Evolutionary conservation across 2,797 vertebrate species (phyloP), one percentile per base, ranked within the genome.

Genomic region (Pyrrhura leucotis): DNA sequence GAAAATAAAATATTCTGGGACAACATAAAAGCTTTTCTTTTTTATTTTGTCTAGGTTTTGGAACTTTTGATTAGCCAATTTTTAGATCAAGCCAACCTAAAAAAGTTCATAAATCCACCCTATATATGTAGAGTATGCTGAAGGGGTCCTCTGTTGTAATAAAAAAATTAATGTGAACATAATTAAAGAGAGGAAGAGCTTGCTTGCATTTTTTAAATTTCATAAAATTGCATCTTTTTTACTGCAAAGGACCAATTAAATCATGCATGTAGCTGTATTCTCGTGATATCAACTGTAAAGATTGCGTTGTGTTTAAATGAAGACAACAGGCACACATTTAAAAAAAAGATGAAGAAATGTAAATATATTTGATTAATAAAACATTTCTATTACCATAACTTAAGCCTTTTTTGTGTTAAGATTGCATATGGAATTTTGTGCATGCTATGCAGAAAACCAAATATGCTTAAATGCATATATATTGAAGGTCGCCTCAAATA

Each of bases 341-440:
- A 96, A 85, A 84, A 91, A 80, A 86, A 92, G 85, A 92, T 29
- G 12, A 94, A 96, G 79, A 97, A 92, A 90, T 98, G 95, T 97
- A 97, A 97, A 97, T 97, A 97, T 93, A 96, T 97, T 97, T 97
- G 93, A 97, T 95, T 96, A 97, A 98, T 97, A 97, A 98, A 98
- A 96, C 79, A 93, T 97, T 98, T 97, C 91, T 97, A 87, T 93
- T 88, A 93, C 93, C 47, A 2, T 83, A 74, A 29, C 19, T 19
- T 81, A 85, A 90, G 59, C 10, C 31, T 89, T 83, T 74, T 71
- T 89, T 85, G 20, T 48, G 18, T 85, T 86, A 37, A 47, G 28
- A 16, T 82, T 73, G 35, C 2, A 1, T 18, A 47, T 6, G 26
- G 56, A 45, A 65, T 68, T 82, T 75, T 58, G 7, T 59, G 45